phyloP scores from a whole-genome alignment of 2,797 vertebrate genomes.

The Taenioides sp. region DNA sequence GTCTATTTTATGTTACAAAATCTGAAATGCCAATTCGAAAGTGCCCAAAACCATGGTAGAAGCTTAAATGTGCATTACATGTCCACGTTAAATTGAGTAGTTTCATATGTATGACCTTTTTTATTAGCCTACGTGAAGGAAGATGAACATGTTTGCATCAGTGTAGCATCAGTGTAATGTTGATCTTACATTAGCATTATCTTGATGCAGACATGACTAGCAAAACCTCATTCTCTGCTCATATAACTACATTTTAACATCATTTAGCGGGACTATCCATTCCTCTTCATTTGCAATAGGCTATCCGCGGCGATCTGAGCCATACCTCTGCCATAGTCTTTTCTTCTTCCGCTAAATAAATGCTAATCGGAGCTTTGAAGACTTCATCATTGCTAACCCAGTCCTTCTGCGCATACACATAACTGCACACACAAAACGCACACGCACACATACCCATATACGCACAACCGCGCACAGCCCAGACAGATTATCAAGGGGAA shows the following conservation, averaged over 20 bases:
- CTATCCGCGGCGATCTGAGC: slow-evolving; percentile 20
- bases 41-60: no score
- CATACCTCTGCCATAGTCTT: slow-evolving; percentile 12
- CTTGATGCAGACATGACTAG: neutral
- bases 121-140: neutral
- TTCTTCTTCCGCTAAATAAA: slow-evolving; percentile 35
- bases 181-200: no score
- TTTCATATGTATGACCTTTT: neutral
- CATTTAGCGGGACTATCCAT: slow-evolving; percentile 11
- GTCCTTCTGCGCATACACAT: slow-evolving; percentile 9
- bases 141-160: neutral
- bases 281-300: slow-evolving; percentile 25
- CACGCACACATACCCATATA: neutral
- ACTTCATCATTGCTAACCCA: slow-evolving; percentile 31
- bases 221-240: neutral
- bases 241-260: neutral
- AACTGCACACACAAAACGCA: neutral
- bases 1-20: no score
- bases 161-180: neutral
- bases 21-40: no score
- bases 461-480: slow-evolving; percentile 6
- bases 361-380: slow-evolving; percentile 60
- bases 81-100: no score
- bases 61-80: no score
- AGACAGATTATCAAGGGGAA: slow-evolving; percentile 76